These are phyloP conservation scores for Priocnemis perturbator DNA, from an alignment of 2,888 invertebrate species.

Conservation along the genomic window DNA sequence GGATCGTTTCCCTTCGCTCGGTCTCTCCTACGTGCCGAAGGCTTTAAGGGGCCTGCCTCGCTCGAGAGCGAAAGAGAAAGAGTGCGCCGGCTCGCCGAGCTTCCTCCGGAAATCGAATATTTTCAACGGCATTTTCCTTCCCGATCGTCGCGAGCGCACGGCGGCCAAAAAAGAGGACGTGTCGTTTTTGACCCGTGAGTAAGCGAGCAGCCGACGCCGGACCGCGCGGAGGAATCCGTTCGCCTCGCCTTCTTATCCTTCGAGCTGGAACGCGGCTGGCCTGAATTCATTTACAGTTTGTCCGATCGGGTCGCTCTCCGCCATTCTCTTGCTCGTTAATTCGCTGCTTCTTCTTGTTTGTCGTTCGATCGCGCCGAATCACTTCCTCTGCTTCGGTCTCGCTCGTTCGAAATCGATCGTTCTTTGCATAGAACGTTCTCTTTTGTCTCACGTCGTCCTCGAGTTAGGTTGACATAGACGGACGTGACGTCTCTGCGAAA, in stretches of 20 bases:
- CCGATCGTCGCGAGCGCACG: conserved; percentile 20
- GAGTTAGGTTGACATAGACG: too few relatives aligned
- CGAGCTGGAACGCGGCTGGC: too few relatives aligned
- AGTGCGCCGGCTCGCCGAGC: conserved; percentile 32
- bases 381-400: too few relatives aligned
- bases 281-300: too few relatives aligned
- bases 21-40: conserved; percentile 45
- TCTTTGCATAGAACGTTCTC: too few relatives aligned
- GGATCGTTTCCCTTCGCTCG: conserved; percentile 43
- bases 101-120: conserved; percentile 50
- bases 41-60: conserved; percentile 46
- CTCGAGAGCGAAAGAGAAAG: conserved; percentile 20
- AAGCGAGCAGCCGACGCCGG: background rate
- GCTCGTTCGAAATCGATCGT: too few relatives aligned
- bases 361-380: too few relatives aligned
- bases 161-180: conserved; percentile 6
- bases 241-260: too few relatives aligned
- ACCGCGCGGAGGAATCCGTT: background rate
- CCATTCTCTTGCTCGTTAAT: conserved; percentile 6
- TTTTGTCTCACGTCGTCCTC: too few relatives aligned
- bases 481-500: too few relatives aligned
- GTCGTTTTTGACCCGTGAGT: conserved; percentile 3
- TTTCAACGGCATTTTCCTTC: conserved; percentile 41
- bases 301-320: background rate
- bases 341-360: background rate